Conservation (phyloP, 2,113 vertebrate species). For the Anhinga anhinga region DNA sequence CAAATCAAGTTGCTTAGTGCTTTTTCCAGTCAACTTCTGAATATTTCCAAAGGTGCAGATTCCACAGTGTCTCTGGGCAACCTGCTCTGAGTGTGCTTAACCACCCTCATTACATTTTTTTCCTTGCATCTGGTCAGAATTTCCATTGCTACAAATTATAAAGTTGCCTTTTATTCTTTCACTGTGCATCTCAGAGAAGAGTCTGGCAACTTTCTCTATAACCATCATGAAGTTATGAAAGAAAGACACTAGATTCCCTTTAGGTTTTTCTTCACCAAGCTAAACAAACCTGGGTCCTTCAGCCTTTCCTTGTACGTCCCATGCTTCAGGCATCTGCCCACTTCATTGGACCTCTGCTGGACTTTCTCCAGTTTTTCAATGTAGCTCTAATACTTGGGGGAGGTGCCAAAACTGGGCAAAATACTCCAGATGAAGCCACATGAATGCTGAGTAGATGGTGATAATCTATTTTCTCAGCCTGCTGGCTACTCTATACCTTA, state of each 20-base stretch:
- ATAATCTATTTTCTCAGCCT: neutral
- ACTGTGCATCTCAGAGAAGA: neutral
- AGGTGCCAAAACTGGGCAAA: neutral
- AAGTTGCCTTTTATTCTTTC: neutral
- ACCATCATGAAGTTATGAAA: neutral
- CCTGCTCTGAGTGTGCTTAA: neutral
- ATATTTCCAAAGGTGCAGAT: neutral
- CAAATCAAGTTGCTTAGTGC: neutral
- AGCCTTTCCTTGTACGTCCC: neutral
- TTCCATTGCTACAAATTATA: neutral
- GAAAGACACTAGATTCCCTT: neutral
- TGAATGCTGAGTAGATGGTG: neutral
- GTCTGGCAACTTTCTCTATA: neutral
- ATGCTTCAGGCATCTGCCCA: neutral
- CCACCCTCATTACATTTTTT: neutral
- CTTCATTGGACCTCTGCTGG: neutral
- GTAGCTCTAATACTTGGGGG: neutral
- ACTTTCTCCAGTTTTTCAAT: neutral
- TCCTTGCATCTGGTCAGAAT: neutral
- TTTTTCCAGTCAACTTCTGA: neutral
- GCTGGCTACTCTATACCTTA: neutral
- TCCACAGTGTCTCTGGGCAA: neutral
- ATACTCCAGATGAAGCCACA: neutral
- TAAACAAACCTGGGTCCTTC: neutral
- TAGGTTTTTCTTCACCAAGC: neutral